Evolutionary conservation across 2,797 vertebrate genomes (phyloP), one percentile per base, ranked within the genome.

Genomic region (Cyclura pinguis): DNA sequence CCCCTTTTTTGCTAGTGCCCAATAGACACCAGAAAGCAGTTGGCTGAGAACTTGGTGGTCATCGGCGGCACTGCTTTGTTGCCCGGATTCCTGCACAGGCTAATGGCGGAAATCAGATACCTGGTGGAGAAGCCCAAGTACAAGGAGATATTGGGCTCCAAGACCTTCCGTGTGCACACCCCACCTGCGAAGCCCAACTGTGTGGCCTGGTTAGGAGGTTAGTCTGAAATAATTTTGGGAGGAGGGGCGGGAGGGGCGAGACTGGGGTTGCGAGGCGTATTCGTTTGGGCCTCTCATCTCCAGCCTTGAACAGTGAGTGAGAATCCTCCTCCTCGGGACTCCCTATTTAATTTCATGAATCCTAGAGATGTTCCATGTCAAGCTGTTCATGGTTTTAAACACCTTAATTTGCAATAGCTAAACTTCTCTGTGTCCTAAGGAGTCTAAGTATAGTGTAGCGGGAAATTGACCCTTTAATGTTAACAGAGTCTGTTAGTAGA

Each of bases 161-260:
- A 99, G 96, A 98, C 97, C 95, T 98, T 99, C 97, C 97, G 98
- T 2, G 97, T 99, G 90, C 99, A 99, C 95, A 97, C 97, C 91
- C 99, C 98, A 8, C 99, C 99, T 12, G 98, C 99, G 95, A 99
- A 99, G 90, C 98, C 99, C 95, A 99, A 99, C 97, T 99, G 98
- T 22, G 99, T 98, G 76, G 98, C 99, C 76, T 99, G 99, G 99
- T 97, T 99, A 14, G 99, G 99, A 98, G 99, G 99, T 99, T 95
- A 97, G 98, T 91, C 24, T 16, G 38, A 22, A n/a, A 64, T 0
- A 27, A 0, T 3, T 32, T 0, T 22, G 14, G 2, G 20, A 13
- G 32, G 10, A 29, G 24, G 22, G 2, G 1, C 8, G 6, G 5
- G 29, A 20, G 29, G 2, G 9, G 0, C 6, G 47, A 29, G 9